Conservation (phyloP, 2,113 vertebrate species). For the Morone saxatilis region DNA sequence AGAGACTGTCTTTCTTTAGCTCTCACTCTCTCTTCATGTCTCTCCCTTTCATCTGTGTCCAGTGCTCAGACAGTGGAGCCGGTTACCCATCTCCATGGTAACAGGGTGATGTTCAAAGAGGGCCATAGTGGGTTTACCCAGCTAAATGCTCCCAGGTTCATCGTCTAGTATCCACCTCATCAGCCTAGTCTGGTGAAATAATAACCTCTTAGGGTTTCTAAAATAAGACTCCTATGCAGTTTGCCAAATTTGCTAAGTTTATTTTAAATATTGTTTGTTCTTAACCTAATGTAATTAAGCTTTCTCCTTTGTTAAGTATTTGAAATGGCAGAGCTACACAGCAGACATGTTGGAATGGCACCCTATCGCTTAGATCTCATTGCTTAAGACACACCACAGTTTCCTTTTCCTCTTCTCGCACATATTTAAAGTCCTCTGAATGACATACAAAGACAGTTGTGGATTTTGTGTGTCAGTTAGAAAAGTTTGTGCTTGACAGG, state of each 20-base stretch:
- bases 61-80: constrained; percentile 44
- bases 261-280: not conserved
- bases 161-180: constrained; percentile 36
- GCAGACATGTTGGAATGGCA: constrained; percentile 1
- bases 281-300: not conserved
- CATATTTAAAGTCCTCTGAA: constrained; percentile 9
- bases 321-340: not conserved
- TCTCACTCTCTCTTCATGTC: constrained; percentile 20
- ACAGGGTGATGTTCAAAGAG: constrained; percentile 75
- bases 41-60: constrained; percentile 64
- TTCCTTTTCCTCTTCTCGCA: constrained; percentile 34
- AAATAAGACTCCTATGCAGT: constrained; percentile 31
- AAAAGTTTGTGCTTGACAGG: constrained; percentile 19
- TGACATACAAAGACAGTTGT: not conserved
- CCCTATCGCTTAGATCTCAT: not conserved
- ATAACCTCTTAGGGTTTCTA: constrained; percentile 16
- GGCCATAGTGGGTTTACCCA: constrained; percentile 35
- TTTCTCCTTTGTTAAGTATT: constrained; percentile 5
- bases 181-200: constrained; percentile 35
- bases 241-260: not conserved
- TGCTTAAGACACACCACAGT: not conserved
- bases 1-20: constrained; percentile 26
- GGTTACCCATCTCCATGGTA: constrained; percentile 73
- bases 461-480: not conserved
- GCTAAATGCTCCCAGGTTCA: constrained; percentile 64